Conservation (phyloP, 2,888 invertebrate genomes). For the Lordiphosa andalusiaca region DNA sequence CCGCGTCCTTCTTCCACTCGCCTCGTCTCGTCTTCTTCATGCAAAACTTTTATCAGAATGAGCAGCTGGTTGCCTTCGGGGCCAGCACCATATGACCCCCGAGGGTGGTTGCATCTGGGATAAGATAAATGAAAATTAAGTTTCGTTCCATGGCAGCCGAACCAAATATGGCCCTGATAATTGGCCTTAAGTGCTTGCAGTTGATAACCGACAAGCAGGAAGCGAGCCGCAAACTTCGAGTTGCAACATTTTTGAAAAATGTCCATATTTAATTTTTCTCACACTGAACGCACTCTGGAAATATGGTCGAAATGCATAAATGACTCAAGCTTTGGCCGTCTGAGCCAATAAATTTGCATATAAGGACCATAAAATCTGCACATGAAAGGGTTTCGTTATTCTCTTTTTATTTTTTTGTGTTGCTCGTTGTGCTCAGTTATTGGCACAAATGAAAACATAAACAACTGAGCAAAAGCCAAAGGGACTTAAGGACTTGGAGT, state of each 20-base stretch:
- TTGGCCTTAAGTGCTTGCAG: constrained; percentile 65
- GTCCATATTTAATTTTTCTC: constrained; percentile 13
- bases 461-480: constrained; percentile 19
- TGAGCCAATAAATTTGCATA: constrained; percentile 71
- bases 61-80: constrained; percentile 30
- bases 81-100: constrained; percentile 52
- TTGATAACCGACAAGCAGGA: constrained; percentile 20
- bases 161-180: constrained; percentile 52
- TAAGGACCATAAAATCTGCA: constrained; percentile 53
- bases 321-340: constrained; percentile 15
- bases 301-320: constrained; percentile 36
- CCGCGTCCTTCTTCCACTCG: neutral
- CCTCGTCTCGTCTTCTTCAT: neutral
- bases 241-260: neutral
- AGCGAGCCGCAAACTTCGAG: constrained; percentile 19
- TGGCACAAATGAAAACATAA: constrained; percentile 50
- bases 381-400: constrained; percentile 33
- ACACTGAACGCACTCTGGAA: constrained; percentile 14
- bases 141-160: constrained; percentile 41
- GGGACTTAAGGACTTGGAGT: constrained; percentile 2
- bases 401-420: no score
- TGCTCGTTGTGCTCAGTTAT: constrained; percentile 13
- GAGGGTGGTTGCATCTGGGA: constrained; percentile 44
- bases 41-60: constrained; percentile 29
- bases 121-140: constrained; percentile 69